Evolutionary conservation across 2,113 vertebrate species (phyloP).

Genomic region (Phaethon lepturus): DNA sequence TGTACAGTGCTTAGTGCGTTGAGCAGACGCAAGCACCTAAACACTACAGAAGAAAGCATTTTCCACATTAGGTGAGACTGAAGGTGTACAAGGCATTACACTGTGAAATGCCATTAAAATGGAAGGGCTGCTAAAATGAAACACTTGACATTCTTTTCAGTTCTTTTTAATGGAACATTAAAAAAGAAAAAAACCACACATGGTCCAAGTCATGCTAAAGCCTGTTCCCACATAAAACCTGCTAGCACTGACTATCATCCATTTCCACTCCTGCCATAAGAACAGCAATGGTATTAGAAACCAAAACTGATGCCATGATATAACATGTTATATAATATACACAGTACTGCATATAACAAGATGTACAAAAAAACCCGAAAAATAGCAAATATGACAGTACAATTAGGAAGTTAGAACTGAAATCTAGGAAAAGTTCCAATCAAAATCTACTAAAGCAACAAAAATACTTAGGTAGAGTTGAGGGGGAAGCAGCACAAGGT

Average conservation of each 20-base stretch:
- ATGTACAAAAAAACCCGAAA: background rate
- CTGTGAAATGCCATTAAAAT: background rate
- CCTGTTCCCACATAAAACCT: background rate
- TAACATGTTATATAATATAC: background rate
- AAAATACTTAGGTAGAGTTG: background rate
- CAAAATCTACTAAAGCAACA: background rate
- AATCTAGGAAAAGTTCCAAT: background rate
- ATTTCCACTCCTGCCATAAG: background rate
- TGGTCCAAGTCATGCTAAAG: background rate
- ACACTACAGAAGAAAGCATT: background rate
- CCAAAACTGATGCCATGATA: background rate
- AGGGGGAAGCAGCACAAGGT: background rate
- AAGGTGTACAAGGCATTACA: background rate
- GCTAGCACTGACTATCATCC: background rate
- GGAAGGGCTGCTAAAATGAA: background rate
- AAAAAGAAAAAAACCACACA: background rate
- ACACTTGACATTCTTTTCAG: background rate
- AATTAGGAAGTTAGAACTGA: background rate
- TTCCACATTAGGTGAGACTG: background rate
- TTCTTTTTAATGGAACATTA: background rate
- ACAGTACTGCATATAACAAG: background rate
- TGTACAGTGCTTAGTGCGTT: fast-evolving
- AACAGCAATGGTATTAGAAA: background rate
- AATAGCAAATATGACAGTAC: background rate
- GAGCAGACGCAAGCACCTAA: background rate